phyloP scores from a whole-genome alignment of 2,797 vertebrate genomes.

The Poeciliopsis infans region DNA sequence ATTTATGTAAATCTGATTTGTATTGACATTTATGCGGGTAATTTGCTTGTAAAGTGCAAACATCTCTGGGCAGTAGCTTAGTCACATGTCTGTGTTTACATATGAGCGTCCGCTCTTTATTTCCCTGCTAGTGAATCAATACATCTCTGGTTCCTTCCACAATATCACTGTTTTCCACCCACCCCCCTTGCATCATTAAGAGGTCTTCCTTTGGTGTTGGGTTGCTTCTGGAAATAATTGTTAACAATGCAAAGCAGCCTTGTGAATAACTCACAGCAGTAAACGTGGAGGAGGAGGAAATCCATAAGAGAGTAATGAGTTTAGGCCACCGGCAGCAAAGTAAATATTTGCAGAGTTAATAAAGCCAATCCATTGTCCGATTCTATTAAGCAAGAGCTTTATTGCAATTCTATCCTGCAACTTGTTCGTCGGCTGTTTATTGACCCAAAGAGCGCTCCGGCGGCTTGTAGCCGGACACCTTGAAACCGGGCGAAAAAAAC shows the following conservation, averaged over 20 bases:
- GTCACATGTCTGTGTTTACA: slow-evolving; percentile 50
- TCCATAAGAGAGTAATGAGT: slow-evolving; percentile 82
- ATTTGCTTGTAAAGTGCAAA: slow-evolving; percentile 31
- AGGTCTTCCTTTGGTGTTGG: slow-evolving; percentile 43
- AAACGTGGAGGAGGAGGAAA: slow-evolving; percentile 75
- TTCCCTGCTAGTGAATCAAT: slow-evolving; percentile 45
- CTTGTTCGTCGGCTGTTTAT: slow-evolving; percentile 33
- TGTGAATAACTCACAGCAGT: slow-evolving; percentile 76
- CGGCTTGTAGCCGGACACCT: slow-evolving; percentile 23
- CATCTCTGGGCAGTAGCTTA: slow-evolving; percentile 28
- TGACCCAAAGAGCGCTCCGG: slow-evolving; percentile 38
- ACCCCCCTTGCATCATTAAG: slow-evolving; percentile 28
- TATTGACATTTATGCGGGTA: slow-evolving; percentile 34
- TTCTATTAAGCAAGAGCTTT: slow-evolving; percentile 66
- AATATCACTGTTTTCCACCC: background rate
- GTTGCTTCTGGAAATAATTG: slow-evolving; percentile 78
- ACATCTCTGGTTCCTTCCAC: background rate
- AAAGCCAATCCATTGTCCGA: slow-evolving; percentile 66
- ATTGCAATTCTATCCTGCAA: slow-evolving; percentile 16
- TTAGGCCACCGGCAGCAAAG: slow-evolving; percentile 62
- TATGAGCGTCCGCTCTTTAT: slow-evolving; percentile 19
- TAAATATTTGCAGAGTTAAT: slow-evolving; percentile 80
- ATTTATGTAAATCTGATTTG: background rate
- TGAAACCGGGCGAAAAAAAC: slow-evolving; percentile 6
- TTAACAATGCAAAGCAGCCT: slow-evolving; percentile 69